Evolutionary conservation across 2,797 vertebrate species (phyloP).

Genomic region (Taeniopygia guttata): DNA sequence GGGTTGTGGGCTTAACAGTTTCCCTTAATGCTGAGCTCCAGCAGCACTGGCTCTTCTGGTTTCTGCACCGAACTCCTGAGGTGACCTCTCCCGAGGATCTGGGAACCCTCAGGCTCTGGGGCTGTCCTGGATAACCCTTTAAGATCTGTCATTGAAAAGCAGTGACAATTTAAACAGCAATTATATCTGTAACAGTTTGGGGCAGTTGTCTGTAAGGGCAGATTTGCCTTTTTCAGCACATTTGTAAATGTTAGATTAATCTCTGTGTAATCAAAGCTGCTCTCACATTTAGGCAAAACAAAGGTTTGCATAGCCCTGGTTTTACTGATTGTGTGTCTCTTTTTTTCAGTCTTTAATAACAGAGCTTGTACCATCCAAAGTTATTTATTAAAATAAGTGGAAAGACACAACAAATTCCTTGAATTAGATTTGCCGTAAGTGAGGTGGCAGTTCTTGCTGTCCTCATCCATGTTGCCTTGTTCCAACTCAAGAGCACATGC

Average conservation of each 20-base stretch:
- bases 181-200: not conserved
- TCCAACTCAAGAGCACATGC: not conserved
- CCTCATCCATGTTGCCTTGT: not conserved
- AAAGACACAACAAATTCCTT: not conserved
- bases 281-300: not conserved
- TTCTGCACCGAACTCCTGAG: not conserved
- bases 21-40: not conserved
- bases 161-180: not conserved
- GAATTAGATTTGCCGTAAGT: not conserved
- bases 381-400: not conserved
- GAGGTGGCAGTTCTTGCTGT: not conserved
- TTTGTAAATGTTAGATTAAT: not conserved
- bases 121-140: not conserved
- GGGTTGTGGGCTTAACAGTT: not conserved
- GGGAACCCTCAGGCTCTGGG: not conserved
- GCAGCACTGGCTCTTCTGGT: not conserved
- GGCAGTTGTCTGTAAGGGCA: not conserved
- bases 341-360: not conserved
- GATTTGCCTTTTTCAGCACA: not conserved
- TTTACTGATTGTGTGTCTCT: not conserved
- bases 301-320: not conserved
- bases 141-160: not conserved
- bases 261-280: not conserved
- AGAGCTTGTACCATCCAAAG: not conserved
- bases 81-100: not conserved